Conservation (phyloP, 2,888 invertebrate genomes). For the Protodeltote pygarga region DNA sequence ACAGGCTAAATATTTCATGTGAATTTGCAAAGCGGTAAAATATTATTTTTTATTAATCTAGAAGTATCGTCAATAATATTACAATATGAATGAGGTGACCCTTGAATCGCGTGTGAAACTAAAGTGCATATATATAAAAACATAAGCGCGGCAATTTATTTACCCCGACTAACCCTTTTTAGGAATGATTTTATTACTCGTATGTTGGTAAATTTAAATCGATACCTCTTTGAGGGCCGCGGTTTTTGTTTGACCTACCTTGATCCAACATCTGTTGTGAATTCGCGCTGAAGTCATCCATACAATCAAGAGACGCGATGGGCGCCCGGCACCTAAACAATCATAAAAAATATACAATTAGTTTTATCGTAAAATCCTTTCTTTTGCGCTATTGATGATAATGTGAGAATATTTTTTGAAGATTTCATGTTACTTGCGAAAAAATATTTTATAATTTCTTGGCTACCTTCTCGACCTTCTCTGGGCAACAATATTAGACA, state of each 20-base stretch:
- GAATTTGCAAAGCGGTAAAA: conserved; percentile 13
- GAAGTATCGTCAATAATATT: conserved; percentile 10
- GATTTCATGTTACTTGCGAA: conserved; percentile 6
- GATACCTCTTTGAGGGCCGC: too few relatives aligned
- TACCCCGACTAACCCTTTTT: background rate
- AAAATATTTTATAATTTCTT: conserved; percentile 16
- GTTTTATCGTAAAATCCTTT: conserved; percentile 5
- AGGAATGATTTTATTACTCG: too few relatives aligned
- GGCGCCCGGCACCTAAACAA: conserved; percentile 93
- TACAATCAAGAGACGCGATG: conserved; percentile 96
- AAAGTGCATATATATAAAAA: background rate
- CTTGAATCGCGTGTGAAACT: conserved; percentile 8
- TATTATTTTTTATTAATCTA: conserved; percentile 9
- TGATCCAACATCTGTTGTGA: conserved; percentile 85
- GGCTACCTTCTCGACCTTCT: conserved; percentile 17
- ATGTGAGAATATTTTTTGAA: conserved; percentile 3
- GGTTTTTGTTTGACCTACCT: conserved; percentile 67
- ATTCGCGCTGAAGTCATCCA: conserved; percentile 95
- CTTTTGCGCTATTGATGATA: conserved; percentile 12
- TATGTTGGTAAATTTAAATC: too few relatives aligned
- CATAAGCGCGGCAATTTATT: background rate
- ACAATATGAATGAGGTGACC: conserved; percentile 2
- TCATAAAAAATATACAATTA: conserved; percentile 47
- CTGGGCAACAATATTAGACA: conserved; percentile 32
- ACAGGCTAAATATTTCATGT: conserved; percentile 17